phyloP scores from a whole-genome alignment of 2,888 invertebrate species.

The Campoletis raptor region DNA sequence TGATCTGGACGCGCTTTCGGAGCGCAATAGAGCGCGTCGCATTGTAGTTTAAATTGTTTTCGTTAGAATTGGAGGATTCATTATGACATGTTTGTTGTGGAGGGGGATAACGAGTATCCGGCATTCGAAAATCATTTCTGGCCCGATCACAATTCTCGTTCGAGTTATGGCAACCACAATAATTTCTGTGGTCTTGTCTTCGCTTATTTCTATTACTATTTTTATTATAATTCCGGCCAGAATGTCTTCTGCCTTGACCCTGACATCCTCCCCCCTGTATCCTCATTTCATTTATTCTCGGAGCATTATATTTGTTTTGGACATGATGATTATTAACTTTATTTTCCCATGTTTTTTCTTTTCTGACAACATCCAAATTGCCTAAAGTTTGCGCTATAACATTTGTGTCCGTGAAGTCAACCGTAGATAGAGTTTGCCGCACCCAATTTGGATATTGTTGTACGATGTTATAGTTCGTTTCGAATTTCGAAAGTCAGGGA shows the following conservation, averaged over 20 bases:
- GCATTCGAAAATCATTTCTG: not conserved
- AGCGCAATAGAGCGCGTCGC: not conserved
- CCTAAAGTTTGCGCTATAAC: not conserved
- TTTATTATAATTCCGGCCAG: not conserved
- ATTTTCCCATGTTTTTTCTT: not conserved
- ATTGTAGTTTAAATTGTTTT: not conserved
- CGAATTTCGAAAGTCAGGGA: not conserved
- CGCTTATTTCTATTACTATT: not conserved
- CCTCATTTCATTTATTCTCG: not conserved
- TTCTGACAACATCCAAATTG: not conserved
- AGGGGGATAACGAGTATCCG: not conserved
- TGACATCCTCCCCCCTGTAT: not conserved
- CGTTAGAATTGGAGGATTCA: not conserved
- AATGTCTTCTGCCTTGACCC: not conserved
- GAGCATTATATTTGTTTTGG: not conserved
- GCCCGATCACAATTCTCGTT: not conserved
- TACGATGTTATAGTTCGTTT: not conserved
- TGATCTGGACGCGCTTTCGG: not conserved
- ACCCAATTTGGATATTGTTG: conserved; percentile 1
- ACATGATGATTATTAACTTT: not conserved
- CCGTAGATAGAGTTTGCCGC: not conserved
- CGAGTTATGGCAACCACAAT: not conserved
- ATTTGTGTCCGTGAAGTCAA: not conserved
- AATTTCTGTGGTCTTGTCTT: not conserved
- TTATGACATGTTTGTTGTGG: not conserved